Percentiles rank a stretch among this genome's conserved stretches.
phyloP scores from a whole-genome alignment of 30 jellyfish, hydroid and myxozoan species.

The Phacellophora camtschatica region DNA sequence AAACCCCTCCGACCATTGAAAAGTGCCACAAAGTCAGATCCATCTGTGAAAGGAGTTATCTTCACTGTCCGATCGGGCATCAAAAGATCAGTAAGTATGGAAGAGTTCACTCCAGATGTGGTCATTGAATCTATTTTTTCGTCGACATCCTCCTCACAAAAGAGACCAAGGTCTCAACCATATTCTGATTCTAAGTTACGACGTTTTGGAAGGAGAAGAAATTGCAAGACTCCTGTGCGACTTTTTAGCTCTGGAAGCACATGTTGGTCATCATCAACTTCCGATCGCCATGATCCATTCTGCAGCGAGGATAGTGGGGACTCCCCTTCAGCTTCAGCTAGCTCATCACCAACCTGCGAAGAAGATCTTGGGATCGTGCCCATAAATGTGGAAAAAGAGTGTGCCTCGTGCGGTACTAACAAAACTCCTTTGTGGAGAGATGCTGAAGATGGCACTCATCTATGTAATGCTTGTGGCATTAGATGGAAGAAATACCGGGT shows the following conservation, averaged over 20 bases:
- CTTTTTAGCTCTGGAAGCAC: constrained; percentile 29
- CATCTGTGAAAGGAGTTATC: constrained; percentile 68
- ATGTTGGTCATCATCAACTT: constrained; percentile 21
- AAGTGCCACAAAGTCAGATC: constrained; percentile 73
- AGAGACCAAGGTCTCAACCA: constrained; percentile 66
- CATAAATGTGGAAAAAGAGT: constrained; percentile 67
- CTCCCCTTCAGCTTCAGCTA: constrained; percentile 16
- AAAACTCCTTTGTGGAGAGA: constrained; percentile 94
- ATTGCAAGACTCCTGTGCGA: constrained; percentile 73
- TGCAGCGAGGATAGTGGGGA: constrained; percentile 65
- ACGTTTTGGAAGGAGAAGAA: constrained; percentile 52
- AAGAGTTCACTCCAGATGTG: constrained; percentile 61
- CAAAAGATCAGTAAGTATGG: constrained; percentile 54
- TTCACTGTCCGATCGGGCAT: constrained; percentile 68
- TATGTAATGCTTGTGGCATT: constrained; percentile 97
- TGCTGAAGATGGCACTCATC: constrained; percentile 93
- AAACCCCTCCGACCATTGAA: constrained; percentile 76
- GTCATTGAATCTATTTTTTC: constrained; percentile 59
- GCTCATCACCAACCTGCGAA: constrained; percentile 55
- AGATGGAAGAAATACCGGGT: constrained; percentile 90
- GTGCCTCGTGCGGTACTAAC: constrained; percentile 84
- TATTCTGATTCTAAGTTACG: constrained; percentile 57
- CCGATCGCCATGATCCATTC: constrained; percentile 36
- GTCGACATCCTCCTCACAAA: constrained; percentile 18
- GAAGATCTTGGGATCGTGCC: constrained; percentile 70